Conservation (phyloP, 2,113 vertebrate genomes). For the Ciconia boyciana region DNA sequence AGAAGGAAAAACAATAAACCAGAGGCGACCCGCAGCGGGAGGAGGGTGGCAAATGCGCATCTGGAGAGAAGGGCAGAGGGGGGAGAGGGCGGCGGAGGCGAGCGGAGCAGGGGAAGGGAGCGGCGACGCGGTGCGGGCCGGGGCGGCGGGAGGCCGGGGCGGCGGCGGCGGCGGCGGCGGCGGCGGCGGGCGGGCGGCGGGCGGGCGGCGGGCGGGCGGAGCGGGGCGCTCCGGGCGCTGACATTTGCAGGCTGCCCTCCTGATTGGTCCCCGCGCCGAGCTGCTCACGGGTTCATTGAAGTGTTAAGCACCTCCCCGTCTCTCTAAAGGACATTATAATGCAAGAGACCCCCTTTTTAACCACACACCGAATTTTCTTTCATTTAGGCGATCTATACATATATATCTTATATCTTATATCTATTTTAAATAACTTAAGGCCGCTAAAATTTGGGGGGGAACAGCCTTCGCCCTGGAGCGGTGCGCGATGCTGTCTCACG, state of each 20-base stretch:
- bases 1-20: not conserved
- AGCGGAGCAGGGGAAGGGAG: not conserved
- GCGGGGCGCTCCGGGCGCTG: conserved; percentile 71
- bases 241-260: conserved; percentile 86
- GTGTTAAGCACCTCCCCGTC: conserved; percentile 97
- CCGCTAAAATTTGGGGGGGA: conserved; percentile 90
- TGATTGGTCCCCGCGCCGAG: conserved; percentile 93
- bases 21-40: not conserved
- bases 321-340: conserved; percentile 99
- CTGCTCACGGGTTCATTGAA: conserved; percentile 91
- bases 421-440: conserved; percentile 93
- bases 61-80: not conserved
- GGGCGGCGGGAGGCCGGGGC: not conserved
- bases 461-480: conserved; percentile 92
- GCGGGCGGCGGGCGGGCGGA: conserved; percentile 50
- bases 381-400: conserved; percentile 95
- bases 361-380: conserved; percentile 98
- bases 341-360: conserved; percentile 97
- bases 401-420: conserved; percentile 78
- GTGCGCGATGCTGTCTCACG: conserved; percentile 98
- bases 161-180: no score
- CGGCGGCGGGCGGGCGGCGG: not conserved
- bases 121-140: not conserved
- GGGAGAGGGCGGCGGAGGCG: not conserved
- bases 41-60: not conserved